phyloP scores from a whole-genome alignment of 2,797 vertebrate species.

The Enoplosus armatus region DNA sequence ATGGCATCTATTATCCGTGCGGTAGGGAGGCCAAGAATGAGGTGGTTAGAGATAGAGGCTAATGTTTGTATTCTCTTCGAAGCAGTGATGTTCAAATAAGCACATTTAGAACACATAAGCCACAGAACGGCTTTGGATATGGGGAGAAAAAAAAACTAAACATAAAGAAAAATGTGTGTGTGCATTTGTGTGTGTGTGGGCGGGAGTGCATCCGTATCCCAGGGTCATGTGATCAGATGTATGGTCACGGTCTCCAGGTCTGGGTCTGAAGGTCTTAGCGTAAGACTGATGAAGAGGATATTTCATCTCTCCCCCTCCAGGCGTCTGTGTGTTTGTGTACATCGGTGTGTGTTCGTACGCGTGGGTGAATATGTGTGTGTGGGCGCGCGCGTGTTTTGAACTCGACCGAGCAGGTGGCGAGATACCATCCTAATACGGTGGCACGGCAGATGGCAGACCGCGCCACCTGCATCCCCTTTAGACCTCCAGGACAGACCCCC shows the following conservation, averaged over 20 bases:
- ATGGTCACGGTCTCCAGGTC: conserved; percentile 61
- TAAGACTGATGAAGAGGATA: conserved; percentile 70
- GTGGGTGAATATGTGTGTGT: conserved; percentile 20
- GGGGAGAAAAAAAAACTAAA: conserved; percentile 10
- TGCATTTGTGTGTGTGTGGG: conserved; percentile 9
- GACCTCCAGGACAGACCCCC: conserved; percentile 68
- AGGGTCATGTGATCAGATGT: conserved; percentile 69
- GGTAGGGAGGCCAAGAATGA: conserved; percentile 54
- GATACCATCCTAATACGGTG: conserved; percentile 65
- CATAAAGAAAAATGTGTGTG: conserved; percentile 22
- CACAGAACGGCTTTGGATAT: conserved; percentile 26
- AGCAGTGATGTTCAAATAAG: conserved; percentile 57
- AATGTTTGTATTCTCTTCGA: conserved; percentile 33
- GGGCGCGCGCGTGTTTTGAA: conserved; percentile 39
- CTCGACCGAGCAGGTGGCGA: conserved; percentile 70
- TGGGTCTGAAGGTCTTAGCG: conserved; percentile 54
- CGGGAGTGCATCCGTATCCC: conserved; percentile 9
- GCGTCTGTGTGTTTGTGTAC: conserved; percentile 43
- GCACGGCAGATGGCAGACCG: conserved; percentile 69
- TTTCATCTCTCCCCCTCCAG: conserved; percentile 70
- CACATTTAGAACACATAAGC: conserved; percentile 40
- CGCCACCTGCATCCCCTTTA: conserved; percentile 76
- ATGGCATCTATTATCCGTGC: conserved; percentile 57
- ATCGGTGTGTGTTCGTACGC: neutral
- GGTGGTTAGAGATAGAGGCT: conserved; percentile 35